phyloP scores from a whole-genome alignment of 2,113 vertebrate genomes.

The Ammodytes dubius region DNA sequence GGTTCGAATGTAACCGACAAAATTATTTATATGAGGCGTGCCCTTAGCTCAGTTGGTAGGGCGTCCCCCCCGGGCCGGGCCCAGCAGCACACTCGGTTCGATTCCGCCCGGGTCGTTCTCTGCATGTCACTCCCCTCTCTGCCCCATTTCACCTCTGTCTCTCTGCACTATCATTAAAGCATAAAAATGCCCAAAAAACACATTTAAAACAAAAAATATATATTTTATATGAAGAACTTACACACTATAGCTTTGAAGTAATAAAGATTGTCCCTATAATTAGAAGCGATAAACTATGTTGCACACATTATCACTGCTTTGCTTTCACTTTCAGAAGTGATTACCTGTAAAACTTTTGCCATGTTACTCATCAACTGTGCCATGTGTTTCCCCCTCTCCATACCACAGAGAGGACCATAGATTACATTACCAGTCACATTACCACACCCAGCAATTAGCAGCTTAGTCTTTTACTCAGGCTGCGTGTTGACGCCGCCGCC shows the following conservation, averaged over 20 bases:
- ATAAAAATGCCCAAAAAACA: too few species aligned
- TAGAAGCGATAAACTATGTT: not conserved
- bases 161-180: too few species aligned
- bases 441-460: conserved; percentile 79
- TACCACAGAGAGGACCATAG: conserved; percentile 59
- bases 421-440: conserved; percentile 70
- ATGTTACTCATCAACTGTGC: conserved; percentile 24
- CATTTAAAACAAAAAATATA: too few species aligned
- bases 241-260: not conserved
- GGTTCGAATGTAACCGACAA: too few species aligned
- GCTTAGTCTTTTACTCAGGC: conserved; percentile 75
- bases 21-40: too few species aligned
- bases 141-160: too few species aligned
- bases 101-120: too few species aligned
- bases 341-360: conserved; percentile 12
- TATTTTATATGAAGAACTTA: too few species aligned
- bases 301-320: conserved; percentile 13
- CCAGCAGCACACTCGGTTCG: too few species aligned
- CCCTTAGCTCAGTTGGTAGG: too few species aligned
- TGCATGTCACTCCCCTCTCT: too few species aligned
- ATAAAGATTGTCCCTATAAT: not conserved
- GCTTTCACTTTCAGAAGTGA: conserved; percentile 17
- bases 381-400: conserved; percentile 26
- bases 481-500: conserved; percentile 78
- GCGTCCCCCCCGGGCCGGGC: too few species aligned